A percentile compares a stretch with the other conserved stretches of the same genome.
These are phyloP conservation scores for Phlogophora meticulosa DNA, from an alignment of 2,888 invertebrate species.

Conservation along the genomic window DNA sequence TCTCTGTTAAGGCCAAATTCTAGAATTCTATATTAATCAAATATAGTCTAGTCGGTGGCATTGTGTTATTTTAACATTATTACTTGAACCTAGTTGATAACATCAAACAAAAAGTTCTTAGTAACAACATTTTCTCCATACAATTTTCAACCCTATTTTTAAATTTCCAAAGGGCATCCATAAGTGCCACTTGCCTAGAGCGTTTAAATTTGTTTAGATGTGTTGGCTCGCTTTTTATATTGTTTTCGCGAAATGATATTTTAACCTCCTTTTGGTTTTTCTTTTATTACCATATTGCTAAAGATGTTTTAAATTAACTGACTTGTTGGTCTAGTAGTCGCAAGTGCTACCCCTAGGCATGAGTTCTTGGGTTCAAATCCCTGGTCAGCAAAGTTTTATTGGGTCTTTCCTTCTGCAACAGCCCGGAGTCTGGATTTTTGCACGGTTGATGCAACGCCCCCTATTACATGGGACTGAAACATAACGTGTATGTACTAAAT, in stretches of 20 bases:
- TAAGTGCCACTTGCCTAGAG: not conserved
- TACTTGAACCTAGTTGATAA: not conserved
- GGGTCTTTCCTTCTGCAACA: no score
- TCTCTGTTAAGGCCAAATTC: conserved; percentile 27
- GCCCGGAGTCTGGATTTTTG: no score
- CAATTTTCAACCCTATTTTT: not conserved
- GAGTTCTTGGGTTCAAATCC: no score
- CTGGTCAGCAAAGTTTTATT: no score
- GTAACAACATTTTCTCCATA: not conserved
- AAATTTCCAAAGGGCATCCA: not conserved
- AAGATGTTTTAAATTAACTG: not conserved
- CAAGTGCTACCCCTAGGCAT: no score
- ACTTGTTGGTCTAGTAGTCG: no score
- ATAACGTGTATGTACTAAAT: no score
- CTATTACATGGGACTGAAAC: no score
- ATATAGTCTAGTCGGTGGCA: not conserved
- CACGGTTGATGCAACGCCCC: no score
- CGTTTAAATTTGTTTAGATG: not conserved
- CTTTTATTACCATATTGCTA: not conserved
- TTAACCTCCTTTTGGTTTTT: not conserved
- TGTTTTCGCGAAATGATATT: not conserved
- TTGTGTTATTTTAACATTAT: not conserved
- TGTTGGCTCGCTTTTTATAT: not conserved
- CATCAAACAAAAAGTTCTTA: not conserved
- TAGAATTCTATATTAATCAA: conserved; percentile 25